phyloP scores from a whole-genome alignment of 2,113 vertebrate genomes.

The Alaudala cheleensis region DNA sequence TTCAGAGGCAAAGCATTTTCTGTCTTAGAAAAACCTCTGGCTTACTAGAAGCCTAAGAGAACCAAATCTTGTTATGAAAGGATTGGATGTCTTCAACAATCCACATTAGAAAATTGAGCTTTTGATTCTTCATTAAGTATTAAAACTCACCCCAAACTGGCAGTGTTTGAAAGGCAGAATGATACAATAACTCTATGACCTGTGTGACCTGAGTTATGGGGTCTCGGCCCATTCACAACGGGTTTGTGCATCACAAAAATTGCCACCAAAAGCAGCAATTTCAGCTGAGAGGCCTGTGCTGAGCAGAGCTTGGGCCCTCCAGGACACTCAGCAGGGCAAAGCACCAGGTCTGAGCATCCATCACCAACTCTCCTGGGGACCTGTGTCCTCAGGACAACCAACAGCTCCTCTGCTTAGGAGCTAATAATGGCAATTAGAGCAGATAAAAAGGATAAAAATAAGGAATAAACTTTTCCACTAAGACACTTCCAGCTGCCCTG shows the following conservation, averaged over 20 bases:
- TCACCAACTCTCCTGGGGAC: fast-evolving
- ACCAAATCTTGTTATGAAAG: background rate
- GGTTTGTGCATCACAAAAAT: background rate
- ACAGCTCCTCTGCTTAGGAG: background rate
- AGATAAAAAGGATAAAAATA: conserved; percentile 5
- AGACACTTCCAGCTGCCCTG: conserved; percentile 11
- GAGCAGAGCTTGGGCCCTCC: background rate
- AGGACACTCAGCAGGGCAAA: background rate
- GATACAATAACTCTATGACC: background rate
- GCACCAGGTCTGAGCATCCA: fast-evolving
- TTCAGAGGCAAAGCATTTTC: background rate
- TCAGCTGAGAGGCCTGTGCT: background rate
- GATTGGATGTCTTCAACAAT: background rate
- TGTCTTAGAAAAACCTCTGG: background rate
- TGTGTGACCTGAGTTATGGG: background rate
- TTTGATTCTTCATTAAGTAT: background rate
- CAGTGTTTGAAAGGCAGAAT: background rate
- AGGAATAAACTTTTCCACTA: background rate
- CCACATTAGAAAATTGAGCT: background rate
- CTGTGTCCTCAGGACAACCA: background rate
- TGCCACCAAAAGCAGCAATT: background rate
- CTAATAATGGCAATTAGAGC: background rate
- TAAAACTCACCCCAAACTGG: background rate
- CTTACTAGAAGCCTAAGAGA: background rate
- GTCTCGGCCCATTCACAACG: background rate